A percentile compares a stretch with the other conserved stretches of the same genome.
Conservation (phyloP, 2,797 vertebrate species). For the Myotis findleyi region DNA sequence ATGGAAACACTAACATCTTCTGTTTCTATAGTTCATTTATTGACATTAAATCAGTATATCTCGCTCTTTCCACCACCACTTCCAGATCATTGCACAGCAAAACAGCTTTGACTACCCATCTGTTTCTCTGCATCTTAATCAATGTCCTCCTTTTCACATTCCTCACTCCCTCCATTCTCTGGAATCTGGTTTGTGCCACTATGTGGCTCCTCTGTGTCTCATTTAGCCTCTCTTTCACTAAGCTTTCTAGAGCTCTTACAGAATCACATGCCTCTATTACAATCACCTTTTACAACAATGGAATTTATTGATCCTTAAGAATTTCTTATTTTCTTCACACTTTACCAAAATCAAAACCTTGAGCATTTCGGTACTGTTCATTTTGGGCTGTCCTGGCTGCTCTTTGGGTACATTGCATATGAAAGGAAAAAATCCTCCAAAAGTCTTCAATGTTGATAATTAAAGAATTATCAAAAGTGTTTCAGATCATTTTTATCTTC, state of each 20-base stretch:
- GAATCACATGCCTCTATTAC: not conserved
- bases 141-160: not conserved
- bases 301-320: not conserved
- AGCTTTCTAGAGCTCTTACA: not conserved
- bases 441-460: not conserved
- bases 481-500: slow-evolving; percentile 8
- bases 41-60: not conserved
- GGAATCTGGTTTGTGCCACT: not conserved
- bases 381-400: not conserved
- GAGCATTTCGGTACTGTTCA: not conserved
- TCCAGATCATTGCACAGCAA: not conserved
- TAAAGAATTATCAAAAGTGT: not conserved
- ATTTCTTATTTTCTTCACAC: not conserved
- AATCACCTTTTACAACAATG: not conserved
- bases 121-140: not conserved
- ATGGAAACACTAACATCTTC: not conserved
- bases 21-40: not conserved
- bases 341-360: not conserved
- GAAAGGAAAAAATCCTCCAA: not conserved
- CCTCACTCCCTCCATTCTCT: not conserved
- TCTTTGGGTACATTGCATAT: not conserved
- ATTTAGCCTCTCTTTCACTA: not conserved
- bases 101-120: not conserved
- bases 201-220: not conserved
- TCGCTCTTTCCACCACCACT: not conserved